phyloP scores from a whole-genome alignment of 2,888 invertebrate genomes.

The Theretra japonica region DNA sequence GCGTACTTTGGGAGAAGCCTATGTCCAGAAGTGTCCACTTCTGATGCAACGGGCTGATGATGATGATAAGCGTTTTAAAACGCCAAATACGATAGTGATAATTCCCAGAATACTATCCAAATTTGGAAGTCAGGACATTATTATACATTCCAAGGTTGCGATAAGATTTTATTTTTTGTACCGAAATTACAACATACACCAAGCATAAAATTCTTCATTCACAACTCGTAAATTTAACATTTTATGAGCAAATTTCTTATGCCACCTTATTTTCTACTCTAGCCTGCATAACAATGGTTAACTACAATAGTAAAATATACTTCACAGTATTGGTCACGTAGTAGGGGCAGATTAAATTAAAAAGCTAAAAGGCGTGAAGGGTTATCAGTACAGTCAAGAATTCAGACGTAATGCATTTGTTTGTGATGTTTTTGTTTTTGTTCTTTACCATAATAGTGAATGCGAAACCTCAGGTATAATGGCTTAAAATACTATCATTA shows the following conservation, averaged over 20 bases:
- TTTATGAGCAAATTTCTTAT: neutral
- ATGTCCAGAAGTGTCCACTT: too few relatives aligned
- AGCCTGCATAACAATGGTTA: neutral
- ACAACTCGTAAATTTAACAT: neutral
- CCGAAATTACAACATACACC: too few relatives aligned
- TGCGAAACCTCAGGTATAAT: constrained; percentile 59
- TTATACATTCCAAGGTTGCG: too few relatives aligned
- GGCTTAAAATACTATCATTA: too few relatives aligned
- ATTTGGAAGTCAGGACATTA: too few relatives aligned
- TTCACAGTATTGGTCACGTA: neutral
- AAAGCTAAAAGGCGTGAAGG: constrained; percentile 11
- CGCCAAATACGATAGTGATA: too few relatives aligned
- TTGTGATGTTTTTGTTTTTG: constrained; percentile 50
- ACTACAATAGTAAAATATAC: neutral
- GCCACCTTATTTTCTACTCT: neutral
- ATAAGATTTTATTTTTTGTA: too few relatives aligned
- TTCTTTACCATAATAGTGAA: constrained; percentile 39
- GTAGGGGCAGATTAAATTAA: constrained; percentile 20
- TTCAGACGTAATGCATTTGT: constrained; percentile 41
- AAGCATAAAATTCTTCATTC: neutral
- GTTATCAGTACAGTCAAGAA: neutral
- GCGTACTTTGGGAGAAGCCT: too few relatives aligned
- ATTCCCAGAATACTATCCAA: too few relatives aligned
- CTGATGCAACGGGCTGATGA: too few relatives aligned
- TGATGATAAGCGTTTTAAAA: too few relatives aligned